Evolutionary conservation across 2,113 vertebrate species (phyloP).

Genomic region (Acrocephalus arundinaceus): DNA sequence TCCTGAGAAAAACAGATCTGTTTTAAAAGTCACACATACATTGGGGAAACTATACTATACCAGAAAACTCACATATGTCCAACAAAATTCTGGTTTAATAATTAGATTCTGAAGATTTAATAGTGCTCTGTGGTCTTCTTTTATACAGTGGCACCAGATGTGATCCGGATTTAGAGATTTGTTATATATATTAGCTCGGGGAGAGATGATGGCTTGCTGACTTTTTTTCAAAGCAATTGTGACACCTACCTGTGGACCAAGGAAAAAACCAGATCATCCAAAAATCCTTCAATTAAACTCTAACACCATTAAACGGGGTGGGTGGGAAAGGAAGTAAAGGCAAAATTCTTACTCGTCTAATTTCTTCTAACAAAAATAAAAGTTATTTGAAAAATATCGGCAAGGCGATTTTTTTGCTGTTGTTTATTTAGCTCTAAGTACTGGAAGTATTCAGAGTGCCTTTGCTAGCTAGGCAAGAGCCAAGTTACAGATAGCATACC

Average conservation of each 20-base stretch:
- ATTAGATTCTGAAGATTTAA: conserved; percentile 75
- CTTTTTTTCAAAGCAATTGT: conserved; percentile 98
- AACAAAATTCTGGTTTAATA: conserved; percentile 71
- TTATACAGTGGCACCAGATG: conserved; percentile 86
- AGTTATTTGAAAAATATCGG: neutral
- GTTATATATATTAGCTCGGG: conserved; percentile 79
- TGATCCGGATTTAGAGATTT: conserved; percentile 80
- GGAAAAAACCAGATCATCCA: conserved; percentile 85
- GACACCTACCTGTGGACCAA: conserved; percentile 98
- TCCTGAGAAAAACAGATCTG: conserved; percentile 95
- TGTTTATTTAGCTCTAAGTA: neutral
- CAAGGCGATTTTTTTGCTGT: neutral
- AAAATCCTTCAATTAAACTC: conserved; percentile 64
- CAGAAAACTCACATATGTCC: conserved; percentile 80
- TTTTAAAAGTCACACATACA: conserved; percentile 88
- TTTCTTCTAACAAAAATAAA: neutral
- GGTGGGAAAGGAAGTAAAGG: neutral
- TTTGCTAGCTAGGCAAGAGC: neutral
- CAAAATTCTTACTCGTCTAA: neutral
- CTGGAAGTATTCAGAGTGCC: neutral
- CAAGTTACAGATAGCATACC: neutral
- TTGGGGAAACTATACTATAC: conserved; percentile 84
- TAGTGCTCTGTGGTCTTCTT: conserved; percentile 81
- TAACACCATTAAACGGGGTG: neutral
- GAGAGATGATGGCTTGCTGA: conserved; percentile 83